Evolutionary conservation across 1,140 invertebrate species (phyloP), one percentile per base, ranked within the genome.

Genomic region (Gonatopus flavifemur): DNA sequence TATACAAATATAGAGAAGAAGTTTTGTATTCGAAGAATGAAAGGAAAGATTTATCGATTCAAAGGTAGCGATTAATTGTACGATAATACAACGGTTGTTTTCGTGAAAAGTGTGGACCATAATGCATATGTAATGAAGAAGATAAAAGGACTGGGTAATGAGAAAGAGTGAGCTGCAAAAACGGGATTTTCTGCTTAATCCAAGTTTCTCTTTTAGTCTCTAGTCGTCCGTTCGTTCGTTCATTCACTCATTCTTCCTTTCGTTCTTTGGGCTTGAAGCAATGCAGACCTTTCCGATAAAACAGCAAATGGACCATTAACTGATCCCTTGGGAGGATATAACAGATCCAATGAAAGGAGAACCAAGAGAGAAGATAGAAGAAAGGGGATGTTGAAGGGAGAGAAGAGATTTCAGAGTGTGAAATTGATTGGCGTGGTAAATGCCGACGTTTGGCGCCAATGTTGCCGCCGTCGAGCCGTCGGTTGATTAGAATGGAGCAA

Each of bases 401-500:
- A 37, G 24, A 22, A 49, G 67, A 63, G 60, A 71, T 70, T 69
- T 67, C 66, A 58, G 66, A 59, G 65, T 55, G 63, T 65, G 66
- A 67, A 69, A 75, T 76, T 75, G 74, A 74, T 75, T 76, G 71
- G 68, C 68, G 66, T 61, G 46, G 50, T 53, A 49, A 6, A 50
- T 46, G 61, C 53, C 62, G 55, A 52, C 59, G 59, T n/a, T n/a
- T 49, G 12, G 55, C 52, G 62, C 51, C 57, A 40, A 54, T 50
- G 52, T 46, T 49, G 48, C 51, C 49, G 59, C 52, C 55, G 55
- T 41, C 53, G 62, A 55, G n/a, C n/a, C 64, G 64, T 63, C 53
- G 68, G 62, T 77, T 74, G 73, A 76, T 76, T 76, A 77, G 72
- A 77, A 77, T 75, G 67, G 66, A 66, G 65, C 67, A 76, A 77